Base-by-base conservation (phyloP, 2,113 vertebrate genomes). In the Hypomesus transpacificus region DNA sequence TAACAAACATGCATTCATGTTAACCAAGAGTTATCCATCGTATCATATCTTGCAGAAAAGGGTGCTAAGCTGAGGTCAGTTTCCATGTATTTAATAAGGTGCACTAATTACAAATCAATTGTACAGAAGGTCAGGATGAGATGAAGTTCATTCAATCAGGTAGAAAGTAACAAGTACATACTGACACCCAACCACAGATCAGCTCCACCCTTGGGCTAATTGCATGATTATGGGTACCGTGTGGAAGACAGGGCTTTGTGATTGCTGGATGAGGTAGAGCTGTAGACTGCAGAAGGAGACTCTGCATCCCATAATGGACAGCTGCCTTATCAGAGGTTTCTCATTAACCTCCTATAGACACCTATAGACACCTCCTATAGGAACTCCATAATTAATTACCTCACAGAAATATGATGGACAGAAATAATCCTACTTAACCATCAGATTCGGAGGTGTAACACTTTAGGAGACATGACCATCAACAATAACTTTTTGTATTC, bases 31-130 rank as follows among this genome's bases (percentile, higher is more conserved):
- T 46, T n/a, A 22, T 39, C 39, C 62, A 39, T 65, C 16, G 20
- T 18, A 34, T 59, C 11, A 14, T 16, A 20, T 34, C 13, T 22
- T 13, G 9, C 21, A 68, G 50, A 77, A 62, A 3, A 5, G 21
- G 53, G 50, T 69, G 39, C 9, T 18, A 50, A n/a, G 46, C 63
- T 28, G 24, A 74, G 58, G 54, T 77, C 69, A 74, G 39, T 18
- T 1, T 71, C 22, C 67, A 20, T 21, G 8, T 54, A 16, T 75
- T 17, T 53, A 76, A 46, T 59, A 68, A 24, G 56, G 34, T 26
- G 2, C 75, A 71, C 50, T 85, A 86, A 90, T 87, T 82, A 80
- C 52, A 73, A 7, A 52, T 71, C 64, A 69, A 51, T 69, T 46
- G 56, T 78, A 65, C 21, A 31, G 31, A 62, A 51, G 75, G 78